Base-by-base conservation (phyloP, 2,797 vertebrate genomes). In the Phoxinus dragarum region DNA sequence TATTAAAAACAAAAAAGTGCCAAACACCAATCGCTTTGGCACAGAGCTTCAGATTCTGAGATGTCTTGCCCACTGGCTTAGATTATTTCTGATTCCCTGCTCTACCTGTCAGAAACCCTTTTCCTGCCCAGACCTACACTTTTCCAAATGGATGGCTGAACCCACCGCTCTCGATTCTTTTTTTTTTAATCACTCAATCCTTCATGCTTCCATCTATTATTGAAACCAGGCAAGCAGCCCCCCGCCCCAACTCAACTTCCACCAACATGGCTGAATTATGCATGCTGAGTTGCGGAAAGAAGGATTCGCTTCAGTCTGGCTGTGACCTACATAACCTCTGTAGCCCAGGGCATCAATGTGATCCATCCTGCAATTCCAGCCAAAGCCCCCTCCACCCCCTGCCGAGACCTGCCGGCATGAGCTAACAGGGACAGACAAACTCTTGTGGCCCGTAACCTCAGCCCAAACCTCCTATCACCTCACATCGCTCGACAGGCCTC, bases 301-400 rank as follows among this genome's bases (percentile, higher is more conserved):
- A 92, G 92, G 92, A 93, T 93, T 93, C 79, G 78, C 90, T 90
- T 89, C 90, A 92, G 92, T 90, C 90, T 87, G 82, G 81, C 87
- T 87, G n/a, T 96, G 95, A 96, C 96, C 95, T 96, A 95, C 94
- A 95, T 95, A 95, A 95, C 95, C 94, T 93, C 94, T 90, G 90
- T 91, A 92, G 94, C 93, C 93, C 84, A 89, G 90, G 91, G 93
- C 93, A 85, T 91, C 91, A 93, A 89, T 91, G 91, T 93, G 92
- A 95, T 92, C 86, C 86, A 74, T 64, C 85, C 86, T 76, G 80
- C 80, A 86, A 88, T 87, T 87, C 84, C 72, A 84, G 84, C 72
- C 84, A 84, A 84, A 86, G 68, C 80, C 66, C 59, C 76, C 82
- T 76, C 80, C 36, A 84, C 72, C 82, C 89, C 90, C 89, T 80